Percentiles rank a stretch among this genome's conserved stretches.
Evolutionary conservation across 2,888 invertebrate genomes (phyloP).

Genomic region (Monochamus alternatus): DNA sequence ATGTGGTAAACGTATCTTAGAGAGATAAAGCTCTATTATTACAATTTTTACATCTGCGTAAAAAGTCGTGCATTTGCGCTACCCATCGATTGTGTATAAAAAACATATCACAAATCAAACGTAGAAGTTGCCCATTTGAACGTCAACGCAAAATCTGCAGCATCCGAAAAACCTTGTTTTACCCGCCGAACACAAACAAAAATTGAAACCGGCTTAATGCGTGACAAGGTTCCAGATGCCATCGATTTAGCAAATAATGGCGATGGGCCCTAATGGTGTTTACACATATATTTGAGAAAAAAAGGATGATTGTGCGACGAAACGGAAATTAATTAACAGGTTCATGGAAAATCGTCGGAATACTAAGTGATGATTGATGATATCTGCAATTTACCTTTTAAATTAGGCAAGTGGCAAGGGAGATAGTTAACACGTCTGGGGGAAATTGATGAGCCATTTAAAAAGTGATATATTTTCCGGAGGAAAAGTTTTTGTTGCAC

Average conservation of each 20-base stretch:
- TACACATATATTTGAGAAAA: slow-evolving; percentile 23
- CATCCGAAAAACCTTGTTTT: slow-evolving; percentile 30
- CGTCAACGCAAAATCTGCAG: slow-evolving; percentile 38
- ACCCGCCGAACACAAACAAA: slow-evolving; percentile 35
- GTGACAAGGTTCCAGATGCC: slow-evolving; percentile 33
- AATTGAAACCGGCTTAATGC: slow-evolving; percentile 35
- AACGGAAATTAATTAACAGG: slow-evolving; percentile 32
- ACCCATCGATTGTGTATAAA: slow-evolving; percentile 47
- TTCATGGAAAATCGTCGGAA: slow-evolving; percentile 22
- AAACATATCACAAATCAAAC: slow-evolving; percentile 55
- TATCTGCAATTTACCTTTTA: slow-evolving; percentile 46
- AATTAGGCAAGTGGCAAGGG: slow-evolving; percentile 43
- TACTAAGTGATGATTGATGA: slow-evolving; percentile 43
- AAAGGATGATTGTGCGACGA: slow-evolving; percentile 22
- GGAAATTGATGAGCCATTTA: slow-evolving; percentile 49
- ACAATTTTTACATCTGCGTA: no score
- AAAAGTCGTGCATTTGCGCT: neutral
- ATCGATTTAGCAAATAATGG: slow-evolving; percentile 31
- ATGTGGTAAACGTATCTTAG: no score
- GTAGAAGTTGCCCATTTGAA: slow-evolving; percentile 39
- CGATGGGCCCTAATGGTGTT: slow-evolving; percentile 30
- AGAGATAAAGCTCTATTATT: no score
- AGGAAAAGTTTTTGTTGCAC: slow-evolving; percentile 5
- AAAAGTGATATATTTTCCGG: slow-evolving; percentile 39
- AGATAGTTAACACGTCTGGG: slow-evolving; percentile 43